These are phyloP conservation scores for Galleria mellonella DNA, from an alignment of 1,140 invertebrate species.

Conservation along the genomic window DNA sequence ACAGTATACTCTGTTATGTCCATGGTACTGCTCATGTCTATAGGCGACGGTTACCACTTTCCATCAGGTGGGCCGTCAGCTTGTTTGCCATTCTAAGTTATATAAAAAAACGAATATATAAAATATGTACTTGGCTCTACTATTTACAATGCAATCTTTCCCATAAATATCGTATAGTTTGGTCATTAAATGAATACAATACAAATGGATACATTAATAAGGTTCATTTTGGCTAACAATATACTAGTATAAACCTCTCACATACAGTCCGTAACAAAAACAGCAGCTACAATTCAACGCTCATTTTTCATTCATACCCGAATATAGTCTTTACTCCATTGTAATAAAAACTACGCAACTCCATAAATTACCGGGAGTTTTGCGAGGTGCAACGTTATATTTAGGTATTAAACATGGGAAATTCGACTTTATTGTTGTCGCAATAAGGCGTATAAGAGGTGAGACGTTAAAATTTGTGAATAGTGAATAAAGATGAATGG, in stretches of 20 bases:
- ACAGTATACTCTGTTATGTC: too few species aligned
- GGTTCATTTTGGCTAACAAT: slow-evolving; percentile 41
- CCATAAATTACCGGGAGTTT: slow-evolving; percentile 40
- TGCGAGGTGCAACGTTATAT: slow-evolving; percentile 1
- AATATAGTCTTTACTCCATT: slow-evolving; percentile 32
- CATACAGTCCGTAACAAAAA: slow-evolving; percentile 31
- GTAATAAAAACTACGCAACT: slow-evolving; percentile 28
- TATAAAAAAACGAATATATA: too few species aligned
- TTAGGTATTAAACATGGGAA: neutral
- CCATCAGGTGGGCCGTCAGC: too few species aligned
- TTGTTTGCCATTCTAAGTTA: too few species aligned
- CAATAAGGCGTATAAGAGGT: neutral
- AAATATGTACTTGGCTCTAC: too few species aligned
- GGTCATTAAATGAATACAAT: slow-evolving; percentile 1
- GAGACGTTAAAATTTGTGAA: slow-evolving; percentile 1
- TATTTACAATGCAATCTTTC: too few species aligned
- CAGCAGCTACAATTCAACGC: slow-evolving; percentile 35
- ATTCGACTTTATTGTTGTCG: neutral
- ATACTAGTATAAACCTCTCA: slow-evolving; percentile 5
- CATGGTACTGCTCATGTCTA: too few species aligned
- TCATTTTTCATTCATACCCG: slow-evolving; percentile 32
- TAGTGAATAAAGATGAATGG: slow-evolving; percentile 31
- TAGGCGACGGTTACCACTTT: too few species aligned
- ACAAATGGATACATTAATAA: slow-evolving; percentile 20
- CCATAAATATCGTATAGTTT: too few species aligned